Conservation (phyloP, 2,797 vertebrate species). For the Hydrolagus colliei region DNA sequence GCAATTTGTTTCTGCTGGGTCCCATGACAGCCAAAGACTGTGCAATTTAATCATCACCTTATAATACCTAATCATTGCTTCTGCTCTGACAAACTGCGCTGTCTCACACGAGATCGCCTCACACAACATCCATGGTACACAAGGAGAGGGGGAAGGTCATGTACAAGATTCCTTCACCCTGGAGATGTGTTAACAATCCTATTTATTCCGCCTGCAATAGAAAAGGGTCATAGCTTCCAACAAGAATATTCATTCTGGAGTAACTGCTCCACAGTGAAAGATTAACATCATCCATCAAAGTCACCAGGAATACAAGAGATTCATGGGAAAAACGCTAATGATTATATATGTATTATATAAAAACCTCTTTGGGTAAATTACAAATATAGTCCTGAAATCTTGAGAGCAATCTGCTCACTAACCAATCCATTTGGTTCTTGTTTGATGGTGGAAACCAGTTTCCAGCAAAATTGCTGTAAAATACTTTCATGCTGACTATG, state of each 20-base stretch:
- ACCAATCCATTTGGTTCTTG: too few species aligned
- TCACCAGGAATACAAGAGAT: background rate
- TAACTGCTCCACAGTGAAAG: background rate
- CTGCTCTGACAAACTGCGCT: constrained; percentile 38
- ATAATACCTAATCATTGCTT: constrained; percentile 39
- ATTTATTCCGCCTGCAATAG: background rate
- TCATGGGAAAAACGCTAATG: background rate
- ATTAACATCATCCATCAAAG: constrained; percentile 8
- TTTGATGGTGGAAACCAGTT: too few species aligned
- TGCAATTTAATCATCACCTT: constrained; percentile 37
- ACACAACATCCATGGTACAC: background rate
- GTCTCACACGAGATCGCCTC: constrained; percentile 33
- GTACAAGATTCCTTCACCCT: background rate
- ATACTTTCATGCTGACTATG: too few species aligned
- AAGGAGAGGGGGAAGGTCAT: background rate
- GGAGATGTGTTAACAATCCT: background rate
- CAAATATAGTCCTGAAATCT: too few species aligned
- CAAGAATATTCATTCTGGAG: background rate
- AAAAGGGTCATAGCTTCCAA: background rate
- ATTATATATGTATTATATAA: too few species aligned
- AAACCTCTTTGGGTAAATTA: too few species aligned
- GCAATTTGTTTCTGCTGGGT: constrained; percentile 34
- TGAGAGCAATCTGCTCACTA: too few species aligned
- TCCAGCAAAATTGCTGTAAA: too few species aligned
- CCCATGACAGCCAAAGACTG: constrained; percentile 47